Percentiles rank a stretch among this genome's conserved stretches.
These are phyloP conservation scores for Myodes glareolus DNA, from an alignment of 2,113 vertebrate species.

Conservation along the genomic window DNA sequence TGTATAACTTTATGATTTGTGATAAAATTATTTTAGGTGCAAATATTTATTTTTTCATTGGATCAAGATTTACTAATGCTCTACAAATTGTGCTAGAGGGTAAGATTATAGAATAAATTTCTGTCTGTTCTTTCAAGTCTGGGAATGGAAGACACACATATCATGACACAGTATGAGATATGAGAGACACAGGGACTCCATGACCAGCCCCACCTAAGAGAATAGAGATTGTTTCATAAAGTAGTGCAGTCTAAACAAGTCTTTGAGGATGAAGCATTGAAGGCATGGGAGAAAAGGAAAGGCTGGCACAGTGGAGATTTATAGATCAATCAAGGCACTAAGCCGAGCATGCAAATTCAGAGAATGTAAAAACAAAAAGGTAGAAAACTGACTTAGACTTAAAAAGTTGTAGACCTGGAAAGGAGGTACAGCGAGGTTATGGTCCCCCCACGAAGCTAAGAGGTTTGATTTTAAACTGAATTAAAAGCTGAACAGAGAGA, in stretches of 20 bases:
- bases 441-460: not conserved
- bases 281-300: accelerated
- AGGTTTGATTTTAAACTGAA: not conserved
- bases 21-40: not conserved
- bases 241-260: not conserved
- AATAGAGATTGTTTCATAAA: not conserved
- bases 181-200: not conserved
- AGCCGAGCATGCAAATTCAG: no score
- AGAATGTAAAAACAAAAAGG: not conserved
- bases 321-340: not conserved
- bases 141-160: not conserved
- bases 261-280: not conserved
- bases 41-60: not conserved
- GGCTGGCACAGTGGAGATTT: not conserved
- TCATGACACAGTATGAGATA: accelerated
- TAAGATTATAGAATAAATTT: not conserved
- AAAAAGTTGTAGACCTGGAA: not conserved
- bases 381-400: not conserved
- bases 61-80: not conserved
- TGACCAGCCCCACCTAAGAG: not conserved
- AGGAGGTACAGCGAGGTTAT: not conserved
- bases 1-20: not conserved
- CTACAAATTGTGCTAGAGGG: not conserved
- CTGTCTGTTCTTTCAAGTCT: not conserved
- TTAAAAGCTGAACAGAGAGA: not conserved